Evolutionary conservation across 1,140 invertebrate genomes (phyloP).

Genomic region (Leptinotarsa lineolata): DNA sequence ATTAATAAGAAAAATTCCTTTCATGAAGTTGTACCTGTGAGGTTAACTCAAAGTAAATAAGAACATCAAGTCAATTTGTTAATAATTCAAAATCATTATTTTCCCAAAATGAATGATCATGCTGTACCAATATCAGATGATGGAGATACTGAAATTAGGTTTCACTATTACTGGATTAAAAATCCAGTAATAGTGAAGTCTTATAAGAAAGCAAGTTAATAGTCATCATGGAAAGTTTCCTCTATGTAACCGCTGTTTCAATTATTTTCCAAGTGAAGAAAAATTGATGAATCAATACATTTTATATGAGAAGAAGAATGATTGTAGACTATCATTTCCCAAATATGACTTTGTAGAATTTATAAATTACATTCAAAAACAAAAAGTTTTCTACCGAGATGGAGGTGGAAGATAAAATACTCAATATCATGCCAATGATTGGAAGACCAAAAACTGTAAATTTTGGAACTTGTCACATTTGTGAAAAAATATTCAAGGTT

Average conservation of each 20-base stretch:
- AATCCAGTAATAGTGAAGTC: too few relatives aligned
- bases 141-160: too few relatives aligned
- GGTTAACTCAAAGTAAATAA: conserved; percentile 35
- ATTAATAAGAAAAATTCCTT: conserved; percentile 15
- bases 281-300: neutral
- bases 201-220: too few relatives aligned
- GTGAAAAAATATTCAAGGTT: neutral
- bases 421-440: conserved; percentile 10
- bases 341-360: conserved; percentile 13
- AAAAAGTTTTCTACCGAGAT: neutral
- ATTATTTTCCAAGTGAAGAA: conserved; percentile 43
- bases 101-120: conserved; percentile 20
- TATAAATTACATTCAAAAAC: neutral
- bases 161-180: conserved; percentile 46
- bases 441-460: conserved; percentile 7
- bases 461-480: conserved; percentile 19
- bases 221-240: too few relatives aligned
- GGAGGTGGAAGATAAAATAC: conserved; percentile 2
- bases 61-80: conserved; percentile 40
- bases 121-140: conserved; percentile 20
- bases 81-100: conserved; percentile 41
- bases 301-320: neutral
- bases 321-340: conserved; percentile 10
- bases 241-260: too few relatives aligned
- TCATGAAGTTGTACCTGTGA: conserved; percentile 20